Evolutionary conservation across 2,113 vertebrate species (phyloP), one percentile per base, ranked within the genome.

Genomic region (Chinchilla lanigera): DNA sequence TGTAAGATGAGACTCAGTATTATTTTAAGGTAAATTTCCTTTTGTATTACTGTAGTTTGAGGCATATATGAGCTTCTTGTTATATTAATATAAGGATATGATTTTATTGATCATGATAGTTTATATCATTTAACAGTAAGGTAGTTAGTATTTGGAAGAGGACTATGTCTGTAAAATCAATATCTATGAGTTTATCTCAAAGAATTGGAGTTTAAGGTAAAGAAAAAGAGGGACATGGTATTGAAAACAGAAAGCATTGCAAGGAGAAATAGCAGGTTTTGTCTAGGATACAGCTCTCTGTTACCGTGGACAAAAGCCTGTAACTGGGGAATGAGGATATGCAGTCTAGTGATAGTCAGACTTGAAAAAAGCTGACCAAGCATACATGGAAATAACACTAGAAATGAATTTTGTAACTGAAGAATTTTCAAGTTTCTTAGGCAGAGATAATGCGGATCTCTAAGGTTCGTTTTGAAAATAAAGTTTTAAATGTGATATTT

Each of bases 401-500:
- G 47, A 95, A 75, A 73, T 90, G 17, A 78, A 95, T 92, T 83
- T 93, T 93, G 54, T 56, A 44, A 81, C 28, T 89, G 91, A 94
- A 93, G 12, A 24, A 54, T 20, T 93, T 61, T 96, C 12, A 47
- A 47, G 50, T 56, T 75, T 88, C 38, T 60, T 47, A 95, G 38
- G 50, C 60, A 33, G 28, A 9, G 44, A 87, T 87, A 67, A 78
- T 30, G 90, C 30, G 35, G 35, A 87, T 67, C 89, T 93, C 28
- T 88, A 77, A 95, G 83, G 50, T 33, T 78, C 52, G 30, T 82
- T 77, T 96, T 83, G 33, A 77, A 93, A 95, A 91, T 41, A 65
- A 65, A 82, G 6, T 83, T 96, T 94, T 91, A 92, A 97, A 83
- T 88, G 81, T 89, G 24, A 24, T 75, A 67, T 82, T 89, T 97